A percentile compares a stretch with the other conserved stretches of the same genome.
phyloP scores from a whole-genome alignment of 2,888 invertebrate species.

The Empis livida region DNA sequence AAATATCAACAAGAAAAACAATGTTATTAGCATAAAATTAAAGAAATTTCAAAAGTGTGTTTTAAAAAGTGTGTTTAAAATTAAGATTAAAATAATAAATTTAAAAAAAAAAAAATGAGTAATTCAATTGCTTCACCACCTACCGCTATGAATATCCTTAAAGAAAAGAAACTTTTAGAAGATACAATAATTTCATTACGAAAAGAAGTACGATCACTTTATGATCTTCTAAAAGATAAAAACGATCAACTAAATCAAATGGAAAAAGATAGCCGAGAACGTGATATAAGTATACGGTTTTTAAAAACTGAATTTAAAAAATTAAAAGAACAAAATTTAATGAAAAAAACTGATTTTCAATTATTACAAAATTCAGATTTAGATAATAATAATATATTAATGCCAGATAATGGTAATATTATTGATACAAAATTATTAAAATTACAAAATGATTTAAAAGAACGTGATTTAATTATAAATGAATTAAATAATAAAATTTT shows the following conservation, averaged over 20 bases:
- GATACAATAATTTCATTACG: constrained; percentile 16
- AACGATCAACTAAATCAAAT: constrained; percentile 16
- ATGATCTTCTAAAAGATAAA: constrained; percentile 17
- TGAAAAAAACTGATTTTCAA: neutral
- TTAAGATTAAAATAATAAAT: no score
- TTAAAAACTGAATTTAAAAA: constrained; percentile 14
- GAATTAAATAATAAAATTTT: constrained; percentile 23
- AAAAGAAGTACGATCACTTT: constrained; percentile 17
- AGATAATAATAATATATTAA: neutral
- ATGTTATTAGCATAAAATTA: no score
- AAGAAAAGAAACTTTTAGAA: constrained; percentile 16
- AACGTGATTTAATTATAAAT: constrained; percentile 19
- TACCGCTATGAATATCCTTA: constrained; percentile 4
- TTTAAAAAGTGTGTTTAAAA: no score
- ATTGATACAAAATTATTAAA: constrained; percentile 4
- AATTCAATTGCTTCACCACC: no score
- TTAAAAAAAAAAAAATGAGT: no score
- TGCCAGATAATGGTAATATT: neutral
- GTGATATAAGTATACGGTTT: constrained; percentile 15
- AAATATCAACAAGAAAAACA: no score
- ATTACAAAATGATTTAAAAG: constrained; percentile 18
- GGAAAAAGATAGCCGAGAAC: constrained; percentile 17
- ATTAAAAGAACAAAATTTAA: constrained; percentile 9
- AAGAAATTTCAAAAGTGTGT: no score
- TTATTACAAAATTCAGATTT: neutral